Evolutionary conservation across 2,113 vertebrate genomes (phyloP).

Genomic region (Pitta sordida): DNA sequence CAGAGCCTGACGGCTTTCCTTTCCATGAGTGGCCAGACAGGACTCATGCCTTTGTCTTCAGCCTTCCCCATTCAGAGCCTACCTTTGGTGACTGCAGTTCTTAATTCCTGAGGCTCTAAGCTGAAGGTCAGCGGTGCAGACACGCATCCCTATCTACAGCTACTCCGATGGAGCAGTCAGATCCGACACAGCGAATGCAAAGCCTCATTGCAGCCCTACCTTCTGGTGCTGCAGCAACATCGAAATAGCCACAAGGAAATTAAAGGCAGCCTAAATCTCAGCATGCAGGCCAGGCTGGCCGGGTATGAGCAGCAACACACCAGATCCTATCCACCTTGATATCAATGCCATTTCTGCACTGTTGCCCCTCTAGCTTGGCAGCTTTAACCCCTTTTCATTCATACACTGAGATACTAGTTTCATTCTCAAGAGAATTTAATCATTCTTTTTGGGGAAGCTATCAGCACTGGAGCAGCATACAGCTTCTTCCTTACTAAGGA

Average conservation of each 20-base stretch:
- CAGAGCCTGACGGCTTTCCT: background rate
- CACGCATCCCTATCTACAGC: background rate
- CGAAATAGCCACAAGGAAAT: background rate
- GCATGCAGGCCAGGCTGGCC: background rate
- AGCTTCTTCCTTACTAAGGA: background rate
- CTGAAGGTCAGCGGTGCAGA: background rate
- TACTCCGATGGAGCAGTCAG: background rate
- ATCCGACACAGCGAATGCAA: accelerated
- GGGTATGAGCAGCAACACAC: accelerated
- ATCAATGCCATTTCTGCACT: background rate
- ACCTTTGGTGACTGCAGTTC: background rate
- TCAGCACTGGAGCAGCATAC: background rate
- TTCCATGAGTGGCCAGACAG: background rate
- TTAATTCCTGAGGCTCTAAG: background rate
- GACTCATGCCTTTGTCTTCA: background rate
- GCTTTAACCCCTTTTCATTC: background rate
- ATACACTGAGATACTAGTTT: background rate
- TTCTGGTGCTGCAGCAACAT: background rate
- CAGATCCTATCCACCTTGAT: background rate
- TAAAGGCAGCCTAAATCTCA: background rate
- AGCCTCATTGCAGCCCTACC: background rate
- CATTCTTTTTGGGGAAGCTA: background rate
- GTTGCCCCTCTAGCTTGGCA: background rate
- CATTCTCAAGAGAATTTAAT: background rate
- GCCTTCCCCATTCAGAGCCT: background rate